Percentiles rank a stretch among this genome's conserved stretches.
phyloP scores from a whole-genome alignment of 2,113 vertebrate species.

The Hippolais icterina region DNA sequence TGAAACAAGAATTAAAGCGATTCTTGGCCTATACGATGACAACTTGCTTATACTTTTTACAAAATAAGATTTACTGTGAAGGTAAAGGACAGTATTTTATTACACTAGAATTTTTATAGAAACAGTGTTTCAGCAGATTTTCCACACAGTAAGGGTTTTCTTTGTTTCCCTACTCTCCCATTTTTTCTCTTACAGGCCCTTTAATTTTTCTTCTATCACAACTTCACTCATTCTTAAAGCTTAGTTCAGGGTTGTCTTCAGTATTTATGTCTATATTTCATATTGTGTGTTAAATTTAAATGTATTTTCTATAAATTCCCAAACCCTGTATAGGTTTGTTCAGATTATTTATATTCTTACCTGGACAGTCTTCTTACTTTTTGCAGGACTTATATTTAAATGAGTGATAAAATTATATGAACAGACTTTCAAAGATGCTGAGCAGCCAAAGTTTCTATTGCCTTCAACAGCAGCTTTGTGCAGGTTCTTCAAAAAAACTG shows the following conservation, averaged over 20 bases:
- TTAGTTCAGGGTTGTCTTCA: background rate
- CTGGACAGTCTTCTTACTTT: background rate
- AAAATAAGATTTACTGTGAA: conserved; percentile 14
- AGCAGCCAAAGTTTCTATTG: background rate
- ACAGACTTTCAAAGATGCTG: background rate
- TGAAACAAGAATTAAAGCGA: conserved; percentile 30
- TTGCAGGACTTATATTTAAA: conserved; percentile 41
- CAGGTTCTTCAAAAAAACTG: background rate
- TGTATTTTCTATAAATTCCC: conserved; percentile 50
- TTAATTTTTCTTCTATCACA: conserved; percentile 57
- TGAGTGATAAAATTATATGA: conserved; percentile 9
- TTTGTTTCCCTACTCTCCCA: background rate
- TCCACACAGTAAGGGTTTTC: background rate
- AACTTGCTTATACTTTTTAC: background rate
- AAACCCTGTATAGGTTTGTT: background rate
- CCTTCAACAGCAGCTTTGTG: background rate
- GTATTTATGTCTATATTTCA: conserved; percentile 31
- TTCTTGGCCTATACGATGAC: background rate
- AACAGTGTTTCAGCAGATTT: conserved; percentile 21
- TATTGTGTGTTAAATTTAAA: conserved; percentile 41
- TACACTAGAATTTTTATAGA: background rate
- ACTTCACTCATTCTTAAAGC: conserved; percentile 60
- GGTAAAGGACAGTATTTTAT: background rate
- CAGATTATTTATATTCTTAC: conserved; percentile 27
- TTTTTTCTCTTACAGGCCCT: background rate